Percentiles rank a stretch among this genome's conserved stretches.
Conservation (phyloP, 1,140 invertebrate species). For the Polypedilum vanderplanki region DNA sequence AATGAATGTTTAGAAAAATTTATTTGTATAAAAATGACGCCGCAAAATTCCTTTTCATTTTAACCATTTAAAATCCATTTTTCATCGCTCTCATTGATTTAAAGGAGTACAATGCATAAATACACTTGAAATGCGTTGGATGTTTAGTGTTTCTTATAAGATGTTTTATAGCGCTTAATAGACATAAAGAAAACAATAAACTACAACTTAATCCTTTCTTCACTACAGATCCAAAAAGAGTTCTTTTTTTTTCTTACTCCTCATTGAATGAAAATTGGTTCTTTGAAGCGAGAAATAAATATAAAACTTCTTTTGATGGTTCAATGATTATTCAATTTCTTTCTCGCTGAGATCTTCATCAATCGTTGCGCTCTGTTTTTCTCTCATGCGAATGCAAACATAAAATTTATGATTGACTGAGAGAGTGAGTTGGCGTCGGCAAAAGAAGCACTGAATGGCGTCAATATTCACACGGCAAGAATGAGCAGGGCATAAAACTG, state of each 20-base stretch:
- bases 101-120: neutral
- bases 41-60: no score
- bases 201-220: slow-evolving; percentile 25
- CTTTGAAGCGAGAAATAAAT: slow-evolving; percentile 14
- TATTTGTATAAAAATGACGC: no score
- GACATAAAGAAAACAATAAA: slow-evolving; percentile 25
- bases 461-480: slow-evolving; percentile 23
- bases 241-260: no score
- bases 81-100: no score
- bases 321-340: slow-evolving; percentile 27
- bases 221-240: neutral
- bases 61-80: no score
- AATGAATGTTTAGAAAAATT: no score
- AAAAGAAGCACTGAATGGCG: neutral
- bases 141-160: neutral
- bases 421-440: neutral
- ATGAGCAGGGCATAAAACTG: no score
- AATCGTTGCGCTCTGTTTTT: no score
- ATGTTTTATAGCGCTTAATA: slow-evolving; percentile 24
- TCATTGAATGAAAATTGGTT: neutral
- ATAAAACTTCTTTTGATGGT: neutral
- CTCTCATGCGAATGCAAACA: neutral
- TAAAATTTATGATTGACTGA: neutral
- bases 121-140: neutral
- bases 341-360: neutral